phyloP scores from a whole-genome alignment of 2,888 invertebrate genomes.

The Rhagium mordax region DNA sequence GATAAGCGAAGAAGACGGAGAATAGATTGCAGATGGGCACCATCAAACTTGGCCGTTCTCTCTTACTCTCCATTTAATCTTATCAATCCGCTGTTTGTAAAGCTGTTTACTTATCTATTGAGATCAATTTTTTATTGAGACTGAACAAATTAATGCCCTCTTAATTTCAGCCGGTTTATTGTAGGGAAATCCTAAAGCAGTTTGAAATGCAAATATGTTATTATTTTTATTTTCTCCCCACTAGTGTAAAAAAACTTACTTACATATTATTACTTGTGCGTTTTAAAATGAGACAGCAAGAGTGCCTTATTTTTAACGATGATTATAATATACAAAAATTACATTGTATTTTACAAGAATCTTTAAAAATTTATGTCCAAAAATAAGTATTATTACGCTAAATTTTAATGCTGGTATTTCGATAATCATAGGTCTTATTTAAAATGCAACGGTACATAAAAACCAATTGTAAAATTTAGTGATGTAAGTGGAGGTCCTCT shows the following conservation, averaged over 20 bases:
- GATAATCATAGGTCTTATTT: not conserved
- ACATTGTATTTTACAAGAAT: not conserved
- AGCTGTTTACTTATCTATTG: constrained; percentile 9
- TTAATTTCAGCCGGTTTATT: constrained; percentile 34
- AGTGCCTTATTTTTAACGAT: no score
- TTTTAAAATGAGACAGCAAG: no score
- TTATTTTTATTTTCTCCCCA: no score
- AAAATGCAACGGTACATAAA: not conserved
- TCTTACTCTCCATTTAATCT: constrained; percentile 25
- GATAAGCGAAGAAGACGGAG: constrained; percentile 46
- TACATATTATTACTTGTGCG: no score
- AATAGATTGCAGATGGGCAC: constrained; percentile 37
- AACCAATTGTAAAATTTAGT: not conserved
- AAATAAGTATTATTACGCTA: not conserved
- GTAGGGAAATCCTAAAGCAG: not conserved
- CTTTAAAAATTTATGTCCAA: not conserved
- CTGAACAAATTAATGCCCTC: constrained; percentile 40
- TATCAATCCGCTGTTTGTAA: constrained; percentile 20
- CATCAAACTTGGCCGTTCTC: constrained; percentile 9
- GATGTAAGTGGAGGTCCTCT: not conserved
- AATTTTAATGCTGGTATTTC: no score
- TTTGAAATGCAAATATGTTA: not conserved
- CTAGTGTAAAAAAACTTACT: no score
- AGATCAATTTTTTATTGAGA: constrained; percentile 35
- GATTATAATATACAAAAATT: not conserved